These are phyloP conservation scores for Contarinia nasturtii DNA, from an alignment of 1,140 invertebrate genomes.

Conservation along the genomic window DNA sequence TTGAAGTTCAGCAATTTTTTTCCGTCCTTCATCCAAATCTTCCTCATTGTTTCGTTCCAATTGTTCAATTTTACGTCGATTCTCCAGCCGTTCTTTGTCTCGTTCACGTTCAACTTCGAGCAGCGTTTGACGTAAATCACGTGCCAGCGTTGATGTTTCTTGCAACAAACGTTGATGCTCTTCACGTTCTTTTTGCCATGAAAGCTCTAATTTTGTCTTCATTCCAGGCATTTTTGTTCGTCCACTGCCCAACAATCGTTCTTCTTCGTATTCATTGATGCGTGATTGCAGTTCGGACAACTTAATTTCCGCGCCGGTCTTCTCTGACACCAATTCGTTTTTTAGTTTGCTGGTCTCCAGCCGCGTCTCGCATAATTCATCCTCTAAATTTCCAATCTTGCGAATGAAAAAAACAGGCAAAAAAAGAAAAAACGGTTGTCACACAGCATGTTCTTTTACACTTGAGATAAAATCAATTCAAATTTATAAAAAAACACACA, in stretches of 20 bases:
- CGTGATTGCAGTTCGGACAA: conserved; percentile 75
- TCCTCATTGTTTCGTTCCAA: conserved; percentile 66
- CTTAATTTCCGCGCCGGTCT: conserved; percentile 72
- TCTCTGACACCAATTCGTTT: conserved; percentile 76
- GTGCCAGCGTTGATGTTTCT: conserved; percentile 76
- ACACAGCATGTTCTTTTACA: background rate
- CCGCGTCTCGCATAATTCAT: conserved; percentile 67
- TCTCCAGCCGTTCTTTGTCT: conserved; percentile 72
- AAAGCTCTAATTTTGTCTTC: conserved; percentile 74
- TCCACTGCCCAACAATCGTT: conserved; percentile 55
- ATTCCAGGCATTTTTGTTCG: conserved; percentile 67
- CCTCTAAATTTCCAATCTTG: conserved; percentile 57
- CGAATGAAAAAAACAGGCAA: background rate
- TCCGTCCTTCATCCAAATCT: conserved; percentile 73
- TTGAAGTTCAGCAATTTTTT: conserved; percentile 63
- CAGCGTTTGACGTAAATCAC: conserved; percentile 70
- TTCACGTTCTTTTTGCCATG: conserved; percentile 89
- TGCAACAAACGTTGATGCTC: conserved; percentile 77
- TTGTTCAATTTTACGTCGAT: conserved; percentile 67
- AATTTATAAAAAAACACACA: background rate
- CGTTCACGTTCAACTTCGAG: conserved; percentile 76
- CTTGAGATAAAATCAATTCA: background rate
- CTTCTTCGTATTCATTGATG: conserved; percentile 81
- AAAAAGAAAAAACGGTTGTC: background rate
- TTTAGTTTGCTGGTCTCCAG: conserved; percentile 68